Percentiles rank a stretch among this genome's conserved stretches.
These are phyloP conservation scores for Ataeniobius toweri DNA, from an alignment of 2,797 vertebrate species.

Conservation along the genomic window DNA sequence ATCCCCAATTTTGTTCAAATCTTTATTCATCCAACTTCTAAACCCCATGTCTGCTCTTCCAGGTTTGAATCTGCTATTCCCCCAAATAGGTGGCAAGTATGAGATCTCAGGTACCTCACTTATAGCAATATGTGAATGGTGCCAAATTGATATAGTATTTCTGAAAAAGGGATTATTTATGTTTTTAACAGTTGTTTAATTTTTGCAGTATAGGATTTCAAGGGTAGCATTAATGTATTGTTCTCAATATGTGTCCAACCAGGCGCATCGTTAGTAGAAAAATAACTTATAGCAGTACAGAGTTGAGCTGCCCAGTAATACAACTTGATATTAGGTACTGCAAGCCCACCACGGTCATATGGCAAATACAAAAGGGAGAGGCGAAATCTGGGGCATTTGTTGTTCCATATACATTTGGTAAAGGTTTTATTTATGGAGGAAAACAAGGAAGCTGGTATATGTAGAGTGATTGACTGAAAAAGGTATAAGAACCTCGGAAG, in stretches of 20 bases:
- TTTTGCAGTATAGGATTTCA: background rate
- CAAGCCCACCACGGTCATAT: background rate
- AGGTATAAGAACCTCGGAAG: background rate
- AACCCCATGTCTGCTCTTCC: background rate
- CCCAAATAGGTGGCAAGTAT: background rate
- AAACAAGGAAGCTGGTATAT: too few relatives aligned
- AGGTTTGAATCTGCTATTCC: slow-evolving; percentile 3
- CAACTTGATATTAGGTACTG: background rate
- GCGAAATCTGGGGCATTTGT: background rate
- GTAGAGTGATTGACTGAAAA: too few relatives aligned
- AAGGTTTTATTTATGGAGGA: background rate
- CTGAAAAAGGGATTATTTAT: background rate
- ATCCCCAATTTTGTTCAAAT: background rate
- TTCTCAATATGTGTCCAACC: background rate
- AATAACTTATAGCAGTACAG: background rate
- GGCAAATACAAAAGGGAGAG: background rate
- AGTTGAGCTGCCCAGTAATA: slow-evolving; percentile 6
- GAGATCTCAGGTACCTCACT: background rate
- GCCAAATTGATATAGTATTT: background rate
- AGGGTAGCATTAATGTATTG: background rate
- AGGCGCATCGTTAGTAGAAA: too few relatives aligned
- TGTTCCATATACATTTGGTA: background rate
- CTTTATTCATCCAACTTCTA: background rate
- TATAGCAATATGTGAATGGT: background rate
- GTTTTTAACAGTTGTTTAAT: background rate